Evolutionary conservation across 2,113 vertebrate genomes (phyloP).

Genomic region (Haemorhous mexicanus): DNA sequence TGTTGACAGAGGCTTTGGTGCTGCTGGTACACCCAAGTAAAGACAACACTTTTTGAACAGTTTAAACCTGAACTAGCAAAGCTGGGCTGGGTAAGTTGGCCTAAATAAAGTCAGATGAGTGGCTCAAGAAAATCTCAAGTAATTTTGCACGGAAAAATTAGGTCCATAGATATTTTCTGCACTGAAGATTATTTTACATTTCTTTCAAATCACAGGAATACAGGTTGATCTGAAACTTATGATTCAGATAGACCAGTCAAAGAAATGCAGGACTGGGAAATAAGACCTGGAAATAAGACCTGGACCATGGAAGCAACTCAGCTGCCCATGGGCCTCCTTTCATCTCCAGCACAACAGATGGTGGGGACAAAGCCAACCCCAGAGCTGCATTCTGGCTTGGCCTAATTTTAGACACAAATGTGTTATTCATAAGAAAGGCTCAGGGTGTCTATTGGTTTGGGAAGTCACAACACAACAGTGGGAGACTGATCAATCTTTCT

Average conservation of each 20-base stretch:
- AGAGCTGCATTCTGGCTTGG: neutral
- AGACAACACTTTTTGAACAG: neutral
- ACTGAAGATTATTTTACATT: neutral
- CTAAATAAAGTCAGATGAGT: neutral
- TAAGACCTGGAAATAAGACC: neutral
- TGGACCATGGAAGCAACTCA: neutral
- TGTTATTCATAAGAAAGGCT: neutral
- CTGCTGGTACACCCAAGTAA: neutral
- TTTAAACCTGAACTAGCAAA: neutral
- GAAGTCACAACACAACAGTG: neutral
- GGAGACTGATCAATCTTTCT: neutral
- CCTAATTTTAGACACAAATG: neutral
- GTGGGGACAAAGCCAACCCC: neutral
- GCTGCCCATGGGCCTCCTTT: neutral
- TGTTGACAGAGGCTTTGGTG: slow-evolving; percentile 3
- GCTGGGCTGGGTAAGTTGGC: neutral
- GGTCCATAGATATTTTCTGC: neutral
- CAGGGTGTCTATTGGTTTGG: neutral
- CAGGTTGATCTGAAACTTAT: neutral
- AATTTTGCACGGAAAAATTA: neutral
- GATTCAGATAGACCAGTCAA: neutral
- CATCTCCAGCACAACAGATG: neutral
- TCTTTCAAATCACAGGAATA: neutral
- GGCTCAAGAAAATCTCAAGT: neutral
- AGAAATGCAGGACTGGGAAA: neutral